Evolutionary conservation across 1,140 invertebrate genomes (phyloP).

Genomic region (Drosophila lini): DNA sequence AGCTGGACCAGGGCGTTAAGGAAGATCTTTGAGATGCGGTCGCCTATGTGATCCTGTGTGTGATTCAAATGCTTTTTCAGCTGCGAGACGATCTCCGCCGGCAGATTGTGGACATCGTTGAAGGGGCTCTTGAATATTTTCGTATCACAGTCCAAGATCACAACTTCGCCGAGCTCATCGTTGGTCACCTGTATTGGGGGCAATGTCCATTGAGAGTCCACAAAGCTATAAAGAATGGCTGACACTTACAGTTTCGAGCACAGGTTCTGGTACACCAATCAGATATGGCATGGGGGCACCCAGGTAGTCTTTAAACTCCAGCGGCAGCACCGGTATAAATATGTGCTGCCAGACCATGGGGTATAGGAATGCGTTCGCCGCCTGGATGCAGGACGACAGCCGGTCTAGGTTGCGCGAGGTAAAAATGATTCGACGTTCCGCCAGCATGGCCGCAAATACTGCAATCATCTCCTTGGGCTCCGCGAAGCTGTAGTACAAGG

Average conservation of each 20-base stretch:
- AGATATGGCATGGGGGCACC: conserved; percentile 97
- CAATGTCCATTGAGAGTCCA: conserved; percentile 50
- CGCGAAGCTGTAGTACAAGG: conserved; percentile 97
- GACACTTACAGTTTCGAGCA: conserved; percentile 87
- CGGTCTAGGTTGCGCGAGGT: conserved; percentile 93
- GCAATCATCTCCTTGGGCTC: conserved; percentile 96
- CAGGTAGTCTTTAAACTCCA: conserved; percentile 94
- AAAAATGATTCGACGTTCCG: conserved; percentile 96
- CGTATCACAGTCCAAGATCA: conserved; percentile 95
- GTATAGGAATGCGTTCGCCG: conserved; percentile 96
- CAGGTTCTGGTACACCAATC: conserved; percentile 94
- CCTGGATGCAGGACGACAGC: conserved; percentile 96
- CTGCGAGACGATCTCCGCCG: conserved; percentile 90
- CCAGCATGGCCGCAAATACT: conserved; percentile 96
- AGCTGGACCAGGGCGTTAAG: conserved; percentile 94
- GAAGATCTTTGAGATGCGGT: conserved; percentile 96
- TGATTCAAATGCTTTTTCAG: conserved; percentile 87
- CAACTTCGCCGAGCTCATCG: conserved; percentile 94
- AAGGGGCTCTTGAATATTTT: conserved; percentile 94
- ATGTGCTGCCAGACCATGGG: conserved; percentile 99
- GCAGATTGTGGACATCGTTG: conserved; percentile 93
- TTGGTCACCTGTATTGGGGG: conserved; percentile 88
- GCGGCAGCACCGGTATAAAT: conserved; percentile 96
- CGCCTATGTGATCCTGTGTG: conserved; percentile 88
- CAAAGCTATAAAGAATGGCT: not conserved